Percentiles rank a stretch among this genome's conserved stretches.
phyloP scores from a whole-genome alignment of 2,113 vertebrate genomes.

The Indri indri region DNA sequence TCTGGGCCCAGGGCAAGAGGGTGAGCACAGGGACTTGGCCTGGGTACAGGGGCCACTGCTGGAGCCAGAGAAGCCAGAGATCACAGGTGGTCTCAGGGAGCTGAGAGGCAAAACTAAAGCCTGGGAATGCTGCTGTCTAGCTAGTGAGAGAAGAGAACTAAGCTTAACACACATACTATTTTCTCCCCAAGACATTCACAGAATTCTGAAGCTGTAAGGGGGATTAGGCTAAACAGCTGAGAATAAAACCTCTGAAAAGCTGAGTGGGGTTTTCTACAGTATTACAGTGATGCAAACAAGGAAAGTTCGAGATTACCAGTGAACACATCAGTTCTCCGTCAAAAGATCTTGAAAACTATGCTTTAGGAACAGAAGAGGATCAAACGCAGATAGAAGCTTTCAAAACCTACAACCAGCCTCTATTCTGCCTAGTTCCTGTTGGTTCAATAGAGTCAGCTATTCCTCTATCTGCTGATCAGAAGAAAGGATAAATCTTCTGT shows the following conservation, averaged over 20 bases:
- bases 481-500: background rate
- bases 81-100: background rate
- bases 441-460: background rate
- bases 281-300: background rate
- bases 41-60: background rate
- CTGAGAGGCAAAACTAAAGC: background rate
- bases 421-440: background rate
- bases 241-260: background rate
- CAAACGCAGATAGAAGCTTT: background rate
- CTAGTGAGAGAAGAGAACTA: background rate
- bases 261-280: background rate
- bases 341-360: background rate
- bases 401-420: background rate
- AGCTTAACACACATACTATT: background rate
- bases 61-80: background rate
- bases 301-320: background rate
- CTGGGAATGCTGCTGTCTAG: background rate
- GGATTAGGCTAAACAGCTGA: background rate
- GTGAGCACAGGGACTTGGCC: background rate
- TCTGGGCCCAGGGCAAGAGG: background rate
- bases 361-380: background rate
- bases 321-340: background rate
- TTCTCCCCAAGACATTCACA: background rate
- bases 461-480: background rate
- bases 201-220: background rate